Percentiles rank a stretch among this genome's conserved stretches.
Evolutionary conservation across 2,113 vertebrate species (phyloP).

Genomic region (Grus americana): DNA sequence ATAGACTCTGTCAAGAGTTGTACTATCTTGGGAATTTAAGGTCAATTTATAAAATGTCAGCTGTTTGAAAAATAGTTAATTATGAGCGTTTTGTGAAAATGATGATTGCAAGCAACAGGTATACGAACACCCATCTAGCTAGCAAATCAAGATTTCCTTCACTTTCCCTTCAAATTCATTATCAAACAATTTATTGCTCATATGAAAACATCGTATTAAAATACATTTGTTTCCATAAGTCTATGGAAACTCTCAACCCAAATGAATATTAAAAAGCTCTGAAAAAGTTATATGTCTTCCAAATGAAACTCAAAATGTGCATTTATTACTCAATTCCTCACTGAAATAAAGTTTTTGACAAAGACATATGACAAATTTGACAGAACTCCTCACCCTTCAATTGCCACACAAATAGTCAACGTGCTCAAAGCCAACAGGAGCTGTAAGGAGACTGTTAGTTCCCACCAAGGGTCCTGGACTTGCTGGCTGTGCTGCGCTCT

Average conservation of each 20-base stretch:
- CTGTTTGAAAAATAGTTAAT: not conserved
- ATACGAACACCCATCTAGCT: not conserved
- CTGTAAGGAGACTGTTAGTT: not conserved
- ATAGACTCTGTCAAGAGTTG: not conserved
- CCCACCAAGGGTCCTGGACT: too few species aligned
- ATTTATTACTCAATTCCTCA: not conserved
- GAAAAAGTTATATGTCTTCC: not conserved
- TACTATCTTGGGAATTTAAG: not conserved
- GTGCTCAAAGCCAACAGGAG: not conserved
- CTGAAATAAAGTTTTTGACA: not conserved
- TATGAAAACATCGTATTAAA: not conserved
- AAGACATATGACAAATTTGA: not conserved
- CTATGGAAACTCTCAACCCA: not conserved
- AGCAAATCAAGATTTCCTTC: not conserved
- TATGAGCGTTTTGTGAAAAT: not conserved
- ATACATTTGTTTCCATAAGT: not conserved
- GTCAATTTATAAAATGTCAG: not conserved
- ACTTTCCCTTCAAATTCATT: not conserved
- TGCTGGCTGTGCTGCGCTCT: not conserved
- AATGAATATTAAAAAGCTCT: not conserved
- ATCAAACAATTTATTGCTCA: not conserved
- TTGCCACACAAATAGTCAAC: not conserved
- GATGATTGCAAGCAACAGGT: not conserved
- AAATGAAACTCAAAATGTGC: not conserved
- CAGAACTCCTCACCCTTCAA: not conserved